Base-by-base conservation (phyloP, 1,140 invertebrate species). In the Oppia nitens region DNA sequence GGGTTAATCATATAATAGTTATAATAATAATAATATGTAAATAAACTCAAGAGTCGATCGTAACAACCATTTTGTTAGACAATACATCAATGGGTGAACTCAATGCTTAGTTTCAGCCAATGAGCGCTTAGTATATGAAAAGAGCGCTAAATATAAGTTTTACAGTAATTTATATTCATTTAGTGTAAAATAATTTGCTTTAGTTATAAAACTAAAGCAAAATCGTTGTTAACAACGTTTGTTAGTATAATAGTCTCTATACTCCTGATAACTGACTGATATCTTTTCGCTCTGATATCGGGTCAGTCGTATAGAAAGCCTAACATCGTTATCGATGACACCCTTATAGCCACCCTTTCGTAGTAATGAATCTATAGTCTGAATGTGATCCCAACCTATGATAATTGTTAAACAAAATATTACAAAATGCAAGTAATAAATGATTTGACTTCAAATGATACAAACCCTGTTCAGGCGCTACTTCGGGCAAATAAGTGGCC, bases 401-500 rank as follows among this genome's bases (percentile, higher is more conserved):
- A 62, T 14, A 59, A 52, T 47, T 23, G 50, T 20, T 64, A 45
- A 45, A 61, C n/a, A 47, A 14, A 47, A 27, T 54, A 9, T 40
- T 40, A 40, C 32, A 40, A 40, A 40, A 9, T 4, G 23, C 49
- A 60, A 1, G 14, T 23, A 24, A 9, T 53, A 23, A 56, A 60
- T 1, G 40, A 45, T 4, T 56, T 56, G 32, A 53, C 12, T 6
- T 11, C 11, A 55, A 2, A 14, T 49, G 24, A 29, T 29, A 17
- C n/a, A 21, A 17, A 66, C 66, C 93, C 85, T 98, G 95, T 73
- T 98, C 94, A 59, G 81, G 80, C 65, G 94, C 91, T 58, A 99
- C 91, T 75, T 98, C 86, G 53, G 95, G 95, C 69, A 99, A 78
- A 75, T 96, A 98, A 65, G 95, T 98, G 64, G 95, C 94, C 63